Conservation (phyloP, 2,797 vertebrate genomes). For the Muraenolepis orangiensis region DNA sequence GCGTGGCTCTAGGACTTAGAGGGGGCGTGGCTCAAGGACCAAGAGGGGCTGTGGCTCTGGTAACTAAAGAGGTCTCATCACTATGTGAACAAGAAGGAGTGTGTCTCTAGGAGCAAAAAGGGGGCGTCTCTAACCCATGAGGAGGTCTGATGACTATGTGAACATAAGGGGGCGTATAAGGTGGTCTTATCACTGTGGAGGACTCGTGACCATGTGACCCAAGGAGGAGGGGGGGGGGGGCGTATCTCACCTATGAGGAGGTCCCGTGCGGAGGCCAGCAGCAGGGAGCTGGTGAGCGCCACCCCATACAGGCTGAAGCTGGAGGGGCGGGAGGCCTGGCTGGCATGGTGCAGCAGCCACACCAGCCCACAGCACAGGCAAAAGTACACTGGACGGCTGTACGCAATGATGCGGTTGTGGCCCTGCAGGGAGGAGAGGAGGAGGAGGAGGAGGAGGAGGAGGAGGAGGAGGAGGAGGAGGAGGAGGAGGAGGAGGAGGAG, state of each 20-base stretch:
- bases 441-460: neutral
- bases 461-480: neutral
- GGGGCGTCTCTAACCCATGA: too few relatives aligned
- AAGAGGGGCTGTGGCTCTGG: too few relatives aligned
- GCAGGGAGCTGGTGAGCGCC: slow-evolving; percentile 87
- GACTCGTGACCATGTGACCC: neutral
- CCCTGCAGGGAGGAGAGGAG: slow-evolving; percentile 76
- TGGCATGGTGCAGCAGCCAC: slow-evolving; percentile 94
- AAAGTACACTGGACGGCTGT: slow-evolving; percentile 99
- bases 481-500: neutral
- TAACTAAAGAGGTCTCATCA: too few relatives aligned
- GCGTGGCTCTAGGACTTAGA: neutral
- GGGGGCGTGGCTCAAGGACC: too few relatives aligned
- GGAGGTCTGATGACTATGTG: too few relatives aligned
- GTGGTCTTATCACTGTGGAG: too few relatives aligned
- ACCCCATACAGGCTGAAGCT: slow-evolving; percentile 91
- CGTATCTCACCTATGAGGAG: slow-evolving; percentile 86
- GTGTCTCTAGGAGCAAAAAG: too few relatives aligned
- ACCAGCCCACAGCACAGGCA: slow-evolving; percentile 98
- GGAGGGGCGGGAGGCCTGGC: slow-evolving; percentile 79
- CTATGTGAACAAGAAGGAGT: too few relatives aligned
- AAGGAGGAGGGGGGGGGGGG: neutral
- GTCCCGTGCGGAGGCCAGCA: slow-evolving; percentile 90
- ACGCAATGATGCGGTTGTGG: slow-evolving; percentile 98
- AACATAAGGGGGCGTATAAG: neutral